These are phyloP conservation scores for Cepaea nemoralis DNA, from an alignment of 1,140 invertebrate genomes.

Conservation along the genomic window DNA sequence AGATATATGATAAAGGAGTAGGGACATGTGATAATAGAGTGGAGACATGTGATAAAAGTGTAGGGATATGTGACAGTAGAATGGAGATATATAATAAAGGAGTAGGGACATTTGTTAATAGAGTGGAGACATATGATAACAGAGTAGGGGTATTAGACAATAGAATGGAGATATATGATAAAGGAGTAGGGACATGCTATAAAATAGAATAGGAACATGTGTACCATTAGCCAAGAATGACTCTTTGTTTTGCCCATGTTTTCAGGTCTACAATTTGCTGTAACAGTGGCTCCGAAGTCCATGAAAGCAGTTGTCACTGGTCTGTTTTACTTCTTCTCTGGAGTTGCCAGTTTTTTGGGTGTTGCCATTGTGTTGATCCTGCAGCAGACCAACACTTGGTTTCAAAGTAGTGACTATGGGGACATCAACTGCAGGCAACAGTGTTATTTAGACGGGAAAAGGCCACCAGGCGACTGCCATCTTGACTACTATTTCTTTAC, in stretches of 20 bases:
- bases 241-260: not conserved
- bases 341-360: slow-evolving; percentile 74
- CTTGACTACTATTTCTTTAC: slow-evolving; percentile 75
- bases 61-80: too few relatives aligned
- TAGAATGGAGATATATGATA: too few relatives aligned
- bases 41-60: too few relatives aligned
- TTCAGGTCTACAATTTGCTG: slow-evolving; percentile 72
- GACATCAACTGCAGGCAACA: slow-evolving; percentile 71
- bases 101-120: too few relatives aligned
- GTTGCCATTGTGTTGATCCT: slow-evolving; percentile 66
- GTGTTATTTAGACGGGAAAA: not conserved
- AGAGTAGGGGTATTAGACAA: too few relatives aligned
- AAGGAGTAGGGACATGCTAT: too few relatives aligned
- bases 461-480: slow-evolving; percentile 58
- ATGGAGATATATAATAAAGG: too few relatives aligned
- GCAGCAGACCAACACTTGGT: slow-evolving; percentile 60
- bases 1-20: too few relatives aligned
- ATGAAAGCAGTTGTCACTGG: slow-evolving; percentile 76
- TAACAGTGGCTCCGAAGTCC: slow-evolving; percentile 73
- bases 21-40: too few relatives aligned
- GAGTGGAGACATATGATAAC: too few relatives aligned
- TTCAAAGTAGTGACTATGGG: slow-evolving; percentile 63
- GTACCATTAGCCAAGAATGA: too few relatives aligned
- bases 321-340: slow-evolving; percentile 74
- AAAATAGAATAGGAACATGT: too few relatives aligned